Evolutionary conservation across 2,888 invertebrate species (phyloP).

Genomic region (Noctua janthina): DNA sequence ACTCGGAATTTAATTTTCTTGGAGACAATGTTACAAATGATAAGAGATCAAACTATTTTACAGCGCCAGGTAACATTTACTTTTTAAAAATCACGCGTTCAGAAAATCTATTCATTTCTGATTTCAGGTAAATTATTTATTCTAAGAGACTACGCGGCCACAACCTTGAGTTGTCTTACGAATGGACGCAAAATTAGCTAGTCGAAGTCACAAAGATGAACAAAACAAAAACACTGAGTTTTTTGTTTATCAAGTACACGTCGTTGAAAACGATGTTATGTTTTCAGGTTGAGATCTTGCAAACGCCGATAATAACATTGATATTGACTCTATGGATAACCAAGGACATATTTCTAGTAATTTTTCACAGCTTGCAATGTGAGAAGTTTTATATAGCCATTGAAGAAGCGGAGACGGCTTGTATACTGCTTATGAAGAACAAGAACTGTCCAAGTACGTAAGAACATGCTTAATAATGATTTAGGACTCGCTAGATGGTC

Average conservation of each 20-base stretch:
- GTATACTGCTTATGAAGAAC: neutral
- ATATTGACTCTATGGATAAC: neutral
- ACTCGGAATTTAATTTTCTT: neutral
- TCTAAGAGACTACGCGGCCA: too few species aligned
- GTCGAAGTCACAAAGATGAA: neutral
- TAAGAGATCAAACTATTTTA: too few species aligned
- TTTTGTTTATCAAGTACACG: too few species aligned
- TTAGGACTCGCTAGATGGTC: too few species aligned
- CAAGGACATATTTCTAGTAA: neutral
- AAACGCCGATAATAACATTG: neutral
- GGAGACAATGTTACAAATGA: neutral
- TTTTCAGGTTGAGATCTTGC: neutral
- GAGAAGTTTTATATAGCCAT: conserved; percentile 1
- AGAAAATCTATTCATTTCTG: neutral
- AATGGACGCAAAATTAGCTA: neutral
- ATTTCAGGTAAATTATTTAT: neutral
- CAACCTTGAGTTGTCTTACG: too few species aligned
- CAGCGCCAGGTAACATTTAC: neutral
- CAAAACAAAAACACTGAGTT: too few species aligned
- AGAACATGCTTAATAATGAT: neutral
- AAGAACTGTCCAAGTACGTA: neutral
- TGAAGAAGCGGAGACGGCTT: neutral
- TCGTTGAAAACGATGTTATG: neutral
- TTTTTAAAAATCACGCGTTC: neutral
- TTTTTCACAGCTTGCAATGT: neutral